Conservation (phyloP, 2,888 invertebrate genomes). For the Agrotis clavis region DNA sequence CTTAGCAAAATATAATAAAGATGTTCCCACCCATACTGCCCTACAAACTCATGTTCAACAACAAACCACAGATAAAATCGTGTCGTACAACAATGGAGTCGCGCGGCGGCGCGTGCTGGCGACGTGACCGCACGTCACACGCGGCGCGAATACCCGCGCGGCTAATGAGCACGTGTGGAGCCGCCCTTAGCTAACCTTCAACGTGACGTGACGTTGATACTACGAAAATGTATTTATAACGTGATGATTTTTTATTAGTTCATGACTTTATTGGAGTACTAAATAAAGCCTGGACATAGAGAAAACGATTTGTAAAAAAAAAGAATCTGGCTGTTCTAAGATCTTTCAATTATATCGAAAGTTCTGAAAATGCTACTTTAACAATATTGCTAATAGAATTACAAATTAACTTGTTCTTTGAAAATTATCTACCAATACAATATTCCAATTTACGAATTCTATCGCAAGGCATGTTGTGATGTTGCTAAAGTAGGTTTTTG, state of each 20-base stretch:
- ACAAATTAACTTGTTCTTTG: no score
- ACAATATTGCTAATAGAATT: no score
- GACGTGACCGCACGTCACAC: conserved; percentile 85
- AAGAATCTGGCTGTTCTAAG: no score
- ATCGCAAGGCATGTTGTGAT: no score
- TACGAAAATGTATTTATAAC: conserved; percentile 22
- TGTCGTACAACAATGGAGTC: conserved; percentile 69
- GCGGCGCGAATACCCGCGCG: conserved; percentile 83
- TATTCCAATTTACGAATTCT: no score
- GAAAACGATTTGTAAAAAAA: no score
- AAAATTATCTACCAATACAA: no score
- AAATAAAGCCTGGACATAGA: not conserved
- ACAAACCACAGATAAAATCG: conserved; percentile 47
- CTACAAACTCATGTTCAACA: conserved; percentile 18
- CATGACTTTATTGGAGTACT: not conserved
- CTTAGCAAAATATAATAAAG: conserved; percentile 17
- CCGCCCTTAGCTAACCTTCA: conserved; percentile 78
- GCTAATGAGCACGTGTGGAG: conserved; percentile 85
- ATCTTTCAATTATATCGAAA: no score
- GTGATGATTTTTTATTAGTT: conserved; percentile 6
- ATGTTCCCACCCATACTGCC: not conserved
- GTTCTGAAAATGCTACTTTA: no score
- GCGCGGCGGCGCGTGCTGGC: conserved; percentile 82
- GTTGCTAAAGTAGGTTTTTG: no score
- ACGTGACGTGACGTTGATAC: conserved; percentile 14